Base-by-base conservation (phyloP, 2,113 vertebrate species). In the Anolis carolinensis region DNA sequence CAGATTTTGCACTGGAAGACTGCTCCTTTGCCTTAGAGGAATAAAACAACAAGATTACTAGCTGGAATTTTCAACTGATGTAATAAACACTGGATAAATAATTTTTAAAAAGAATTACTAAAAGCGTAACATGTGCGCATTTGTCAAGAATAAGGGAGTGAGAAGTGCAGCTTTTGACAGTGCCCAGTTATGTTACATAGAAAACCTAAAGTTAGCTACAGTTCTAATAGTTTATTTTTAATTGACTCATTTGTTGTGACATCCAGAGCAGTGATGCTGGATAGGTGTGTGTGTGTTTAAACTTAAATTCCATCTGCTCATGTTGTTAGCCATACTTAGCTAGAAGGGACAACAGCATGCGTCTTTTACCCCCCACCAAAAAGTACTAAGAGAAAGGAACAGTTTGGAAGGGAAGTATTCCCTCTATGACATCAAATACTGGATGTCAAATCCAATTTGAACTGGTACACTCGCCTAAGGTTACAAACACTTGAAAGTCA, bases 1-100 rank as follows among this genome's bases (percentile, higher is more conserved):
- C 93, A 92, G 92, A 44, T 94, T 96, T 96, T 93, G 91, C 90
- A 93, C 91, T 87, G 79, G 95, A 92, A 88, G 90, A 89, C 88
- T 92, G 93, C 85, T 95, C 93, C 79, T 89, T 93, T 84, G 92
- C 89, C 96, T 97, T 34, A 39, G 88, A 84, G 25, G 44, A 85
- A 83, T 14, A 70, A 67, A 81, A 86, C 92, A 72, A 1, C 30
- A 0, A 16, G 70, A 63, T 84, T 1, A 81, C 52, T 71, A 67
- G 10, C 78, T 80, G 30, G 55, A 95, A 50, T 18, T 81, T n/a
- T 79, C 50, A 9, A 73, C 18, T 84, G 86, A 72, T 10, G 44
- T 14, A 75, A 48, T 25, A 7, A 79, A 79, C 30, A 34, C 36
- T 74, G 73, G 44, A 52, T 74, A 83, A 62, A 44, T 75, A 63